Percentiles rank a stretch among this genome's conserved stretches.
phyloP scores from a whole-genome alignment of 2,888 invertebrate genomes.

The Axea sp. region DNA sequence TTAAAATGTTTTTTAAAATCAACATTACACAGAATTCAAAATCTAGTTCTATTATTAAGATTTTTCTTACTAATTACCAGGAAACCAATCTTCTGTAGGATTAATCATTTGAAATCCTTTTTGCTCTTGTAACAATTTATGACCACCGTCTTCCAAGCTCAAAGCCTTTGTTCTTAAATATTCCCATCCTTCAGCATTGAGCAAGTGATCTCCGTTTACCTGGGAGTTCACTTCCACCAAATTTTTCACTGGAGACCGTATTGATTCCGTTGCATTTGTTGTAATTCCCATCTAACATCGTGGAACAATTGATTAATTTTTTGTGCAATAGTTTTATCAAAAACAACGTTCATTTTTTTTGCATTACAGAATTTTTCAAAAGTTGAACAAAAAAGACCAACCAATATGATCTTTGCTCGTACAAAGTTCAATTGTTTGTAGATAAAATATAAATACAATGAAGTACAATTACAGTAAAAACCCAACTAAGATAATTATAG shows the following conservation, averaged over 20 bases:
- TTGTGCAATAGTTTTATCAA: neutral
- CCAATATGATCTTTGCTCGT: conserved; percentile 4
- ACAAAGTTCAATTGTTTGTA: conserved; percentile 22
- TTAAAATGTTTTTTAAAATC: too few species aligned
- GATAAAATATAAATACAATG: conserved; percentile 29
- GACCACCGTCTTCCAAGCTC: conserved; percentile 86
- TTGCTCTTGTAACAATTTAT: conserved; percentile 86
- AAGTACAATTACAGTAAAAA: neutral
- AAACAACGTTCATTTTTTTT: too few species aligned
- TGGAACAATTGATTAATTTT: conserved; percentile 2
- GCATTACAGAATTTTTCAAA: neutral
- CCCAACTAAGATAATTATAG: conserved; percentile 29
- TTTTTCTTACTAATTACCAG: too few species aligned
- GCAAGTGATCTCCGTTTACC: conserved; percentile 86
- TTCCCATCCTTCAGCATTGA: conserved; percentile 91
- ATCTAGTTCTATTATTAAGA: too few species aligned
- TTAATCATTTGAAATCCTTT: conserved; percentile 92
- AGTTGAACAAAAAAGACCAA: conserved; percentile 8
- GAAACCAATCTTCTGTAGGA: conserved; percentile 92
- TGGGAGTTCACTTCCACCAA: conserved; percentile 87
- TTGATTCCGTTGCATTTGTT: conserved; percentile 90
- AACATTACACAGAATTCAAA: too few species aligned
- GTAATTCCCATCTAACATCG: conserved; percentile 86
- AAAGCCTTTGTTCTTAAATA: conserved; percentile 88
- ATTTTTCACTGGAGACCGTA: conserved; percentile 90